Percentiles rank a stretch among this genome's conserved stretches.
These are phyloP conservation scores for Scaptomyza montana DNA, from an alignment of 1,140 invertebrate species.

Conservation along the genomic window DNA sequence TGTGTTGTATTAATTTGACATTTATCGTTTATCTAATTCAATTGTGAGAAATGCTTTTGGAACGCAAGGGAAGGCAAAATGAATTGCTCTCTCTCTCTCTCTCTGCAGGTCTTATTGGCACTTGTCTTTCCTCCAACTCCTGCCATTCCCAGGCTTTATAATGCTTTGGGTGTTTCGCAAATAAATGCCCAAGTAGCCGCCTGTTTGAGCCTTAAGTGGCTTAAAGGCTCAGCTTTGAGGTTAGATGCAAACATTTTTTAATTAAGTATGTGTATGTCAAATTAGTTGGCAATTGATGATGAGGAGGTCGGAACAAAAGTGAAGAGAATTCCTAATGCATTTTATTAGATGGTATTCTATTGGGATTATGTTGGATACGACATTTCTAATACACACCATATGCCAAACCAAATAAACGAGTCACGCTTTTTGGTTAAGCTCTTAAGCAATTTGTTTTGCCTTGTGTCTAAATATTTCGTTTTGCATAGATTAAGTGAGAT, in stretches of 20 bases:
- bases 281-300: slow-evolving; percentile 72
- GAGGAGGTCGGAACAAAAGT: not conserved
- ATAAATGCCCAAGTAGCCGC: slow-evolving; percentile 68
- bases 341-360: not conserved
- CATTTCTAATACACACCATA: not conserved
- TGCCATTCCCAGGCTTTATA: slow-evolving; percentile 5
- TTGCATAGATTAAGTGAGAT: no score
- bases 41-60: slow-evolving; percentile 46
- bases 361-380: not conserved
- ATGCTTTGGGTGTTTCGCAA: slow-evolving; percentile 53
- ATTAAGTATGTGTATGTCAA: slow-evolving; percentile 71
- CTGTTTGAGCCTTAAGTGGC: slow-evolving; percentile 58
- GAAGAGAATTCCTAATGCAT: not conserved
- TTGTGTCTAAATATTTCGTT: not conserved
- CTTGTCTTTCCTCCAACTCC: slow-evolving; percentile 28
- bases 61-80: not conserved
- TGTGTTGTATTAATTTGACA: slow-evolving; percentile 58
- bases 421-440: not conserved
- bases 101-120: slow-evolving; percentile 17
- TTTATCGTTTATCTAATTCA: slow-evolving; percentile 76
- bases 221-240: slow-evolving; percentile 50
- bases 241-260: slow-evolving; percentile 50
- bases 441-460: not conserved
- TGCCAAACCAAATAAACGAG: not conserved
- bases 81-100: not conserved